These are phyloP conservation scores for Drosophila sordidula DNA, from an alignment of 2,888 invertebrate species.

Conservation along the genomic window DNA sequence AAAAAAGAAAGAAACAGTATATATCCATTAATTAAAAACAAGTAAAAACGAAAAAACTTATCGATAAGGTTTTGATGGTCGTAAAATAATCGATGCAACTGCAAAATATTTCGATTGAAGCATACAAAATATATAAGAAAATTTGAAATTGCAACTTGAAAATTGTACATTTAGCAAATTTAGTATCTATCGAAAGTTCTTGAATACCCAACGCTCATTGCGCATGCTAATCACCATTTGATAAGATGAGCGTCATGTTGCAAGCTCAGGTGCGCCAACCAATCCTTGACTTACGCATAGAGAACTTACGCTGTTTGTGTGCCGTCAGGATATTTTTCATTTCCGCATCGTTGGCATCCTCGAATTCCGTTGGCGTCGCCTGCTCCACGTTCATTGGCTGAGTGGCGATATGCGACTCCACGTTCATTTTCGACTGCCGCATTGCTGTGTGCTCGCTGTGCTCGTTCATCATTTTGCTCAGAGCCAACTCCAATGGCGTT, in stretches of 20 bases:
- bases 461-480: not conserved
- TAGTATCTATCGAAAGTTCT: not conserved
- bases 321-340: slow-evolving; percentile 14
- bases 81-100: not conserved
- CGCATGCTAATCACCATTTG: slow-evolving; percentile 7
- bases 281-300: slow-evolving; percentile 13
- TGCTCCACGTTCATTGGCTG: not conserved
- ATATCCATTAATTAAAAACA: not conserved
- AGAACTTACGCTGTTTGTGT: slow-evolving; percentile 46
- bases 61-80: not conserved
- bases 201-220: slow-evolving; percentile 1
- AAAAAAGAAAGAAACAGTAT: slow-evolving; percentile 1
- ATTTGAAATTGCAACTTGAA: not conserved
- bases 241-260: not conserved
- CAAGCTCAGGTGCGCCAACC: slow-evolving; percentile 26
- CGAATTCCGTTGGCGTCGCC: not conserved
- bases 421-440: slow-evolving; percentile 1
- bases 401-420: not conserved
- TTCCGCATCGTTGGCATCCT: slow-evolving; percentile 21
- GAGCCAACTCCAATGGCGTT: too few species aligned
- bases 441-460: not conserved
- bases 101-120: slow-evolving; percentile 1
- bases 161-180: not conserved
- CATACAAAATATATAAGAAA: not conserved
- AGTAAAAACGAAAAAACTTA: not conserved